These are phyloP conservation scores for Chascanopsetta lugubris DNA, from an alignment of 2,113 vertebrate species.

Conservation along the genomic window DNA sequence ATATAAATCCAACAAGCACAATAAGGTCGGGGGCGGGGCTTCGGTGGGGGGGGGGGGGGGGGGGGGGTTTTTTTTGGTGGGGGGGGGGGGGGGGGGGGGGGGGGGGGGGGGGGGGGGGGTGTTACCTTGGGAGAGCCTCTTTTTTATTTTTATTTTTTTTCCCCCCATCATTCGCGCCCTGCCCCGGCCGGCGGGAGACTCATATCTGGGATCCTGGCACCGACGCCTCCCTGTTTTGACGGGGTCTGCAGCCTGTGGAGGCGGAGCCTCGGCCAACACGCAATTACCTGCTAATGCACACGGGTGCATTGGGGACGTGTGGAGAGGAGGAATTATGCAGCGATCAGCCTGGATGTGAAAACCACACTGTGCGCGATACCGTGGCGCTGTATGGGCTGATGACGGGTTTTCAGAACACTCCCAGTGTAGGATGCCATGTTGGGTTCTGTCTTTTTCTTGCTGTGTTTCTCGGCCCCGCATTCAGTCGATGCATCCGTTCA, in stretches of 20 bases:
- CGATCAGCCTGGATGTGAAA: conserved; percentile 52
- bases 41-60: too few species aligned
- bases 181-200: conserved; percentile 45
- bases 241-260: conserved; percentile 49
- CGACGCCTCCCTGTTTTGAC: conserved; percentile 56
- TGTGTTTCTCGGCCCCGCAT: background rate
- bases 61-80: conserved; percentile 34
- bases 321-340: conserved; percentile 41
- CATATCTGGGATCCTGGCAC: conserved; percentile 57
- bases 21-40: too few species aligned
- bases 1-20: conserved; percentile 55
- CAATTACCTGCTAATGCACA: conserved; percentile 66
- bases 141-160: too few species aligned
- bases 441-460: conserved; percentile 16
- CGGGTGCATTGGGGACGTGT: conserved; percentile 54
- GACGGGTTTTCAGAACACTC: conserved; percentile 36
- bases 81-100: conserved; percentile 27
- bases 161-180: conserved; percentile 35
- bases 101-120: conserved; percentile 30
- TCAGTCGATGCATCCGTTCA: background rate
- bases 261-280: conserved; percentile 45
- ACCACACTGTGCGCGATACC: conserved; percentile 20
- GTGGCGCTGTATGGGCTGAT: conserved; percentile 33
- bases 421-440: conserved; percentile 28
- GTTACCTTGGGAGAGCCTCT: conserved; percentile 30